Conservation (phyloP, 37 sponge, comb jelly and placozoan genomes). For the Spongilla lacustris region DNA sequence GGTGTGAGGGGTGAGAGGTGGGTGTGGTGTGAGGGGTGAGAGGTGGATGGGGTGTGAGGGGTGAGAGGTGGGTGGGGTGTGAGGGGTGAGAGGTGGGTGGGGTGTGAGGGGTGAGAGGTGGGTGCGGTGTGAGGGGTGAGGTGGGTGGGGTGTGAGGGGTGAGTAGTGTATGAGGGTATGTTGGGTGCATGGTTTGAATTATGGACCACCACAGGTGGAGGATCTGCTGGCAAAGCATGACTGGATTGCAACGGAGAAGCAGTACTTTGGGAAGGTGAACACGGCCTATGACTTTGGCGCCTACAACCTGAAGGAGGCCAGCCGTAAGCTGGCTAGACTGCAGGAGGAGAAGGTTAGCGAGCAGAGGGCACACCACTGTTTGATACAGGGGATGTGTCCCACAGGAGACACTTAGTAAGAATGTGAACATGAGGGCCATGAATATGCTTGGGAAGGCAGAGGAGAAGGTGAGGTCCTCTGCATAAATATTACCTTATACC, state of each 20-base stretch:
- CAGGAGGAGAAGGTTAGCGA: slow-evolving; percentile 83
- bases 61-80: not conserved
- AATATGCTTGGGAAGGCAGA: slow-evolving; percentile 97
- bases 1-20: not conserved
- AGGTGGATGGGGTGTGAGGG: too few species aligned
- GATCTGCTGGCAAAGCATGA: slow-evolving; percentile 80
- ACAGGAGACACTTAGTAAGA: slow-evolving; percentile 86
- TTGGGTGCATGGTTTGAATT: too few species aligned
- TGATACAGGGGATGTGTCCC: too few species aligned
- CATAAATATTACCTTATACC: too few species aligned
- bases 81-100: not conserved
- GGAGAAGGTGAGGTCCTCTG: slow-evolving; percentile 92
- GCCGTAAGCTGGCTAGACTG: slow-evolving; percentile 62
- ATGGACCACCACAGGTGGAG: slow-evolving; percentile 63
- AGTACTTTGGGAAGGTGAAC: slow-evolving; percentile 94
- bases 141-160: too few species aligned
- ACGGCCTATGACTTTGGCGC: slow-evolving; percentile 94
- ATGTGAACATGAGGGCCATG: slow-evolving; percentile 99
- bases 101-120: not conserved
- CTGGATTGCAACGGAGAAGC: slow-evolving; percentile 92
- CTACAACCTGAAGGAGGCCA: slow-evolving; percentile 66
- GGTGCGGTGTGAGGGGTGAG: not conserved
- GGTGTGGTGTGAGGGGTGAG: not conserved
- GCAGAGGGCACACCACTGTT: not conserved
- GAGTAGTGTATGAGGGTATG: too few species aligned